These are phyloP conservation scores for Parnassius smintheus DNA, from an alignment of 2,888 invertebrate species.

Conservation along the genomic window DNA sequence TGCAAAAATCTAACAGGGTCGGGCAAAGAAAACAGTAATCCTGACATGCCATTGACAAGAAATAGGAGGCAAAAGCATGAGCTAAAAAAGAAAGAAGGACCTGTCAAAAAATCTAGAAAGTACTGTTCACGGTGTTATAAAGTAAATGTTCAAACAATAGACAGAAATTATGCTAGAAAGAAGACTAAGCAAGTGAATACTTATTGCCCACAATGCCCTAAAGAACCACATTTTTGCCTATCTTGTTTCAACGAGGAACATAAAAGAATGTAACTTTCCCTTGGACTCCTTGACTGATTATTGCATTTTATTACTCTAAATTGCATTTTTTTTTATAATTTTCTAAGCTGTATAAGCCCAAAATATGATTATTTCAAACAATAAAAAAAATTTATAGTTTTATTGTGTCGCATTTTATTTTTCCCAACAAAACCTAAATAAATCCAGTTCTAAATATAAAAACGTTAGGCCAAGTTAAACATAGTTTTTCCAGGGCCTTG, in stretches of 20 bases:
- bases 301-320: neutral
- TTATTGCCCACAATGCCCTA: conserved; percentile 33
- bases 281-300: neutral
- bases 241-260: conserved; percentile 32
- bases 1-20: conserved; percentile 22
- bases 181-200: conserved; percentile 31
- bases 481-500: neutral
- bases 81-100: conserved; percentile 17
- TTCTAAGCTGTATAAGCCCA: neutral
- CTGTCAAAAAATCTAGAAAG: conserved; percentile 3
- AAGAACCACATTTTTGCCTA: conserved; percentile 33
- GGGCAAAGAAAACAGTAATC: conserved; percentile 31
- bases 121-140: conserved; percentile 11
- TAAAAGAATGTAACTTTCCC: conserved; percentile 23
- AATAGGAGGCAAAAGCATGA: conserved; percentile 16
- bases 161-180: conserved; percentile 16
- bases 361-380: neutral
- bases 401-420: no score
- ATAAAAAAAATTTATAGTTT: no score
- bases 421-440: neutral
- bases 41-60: neutral
- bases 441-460: conserved; percentile 1
- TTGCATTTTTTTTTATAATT: neutral
- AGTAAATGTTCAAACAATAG: conserved; percentile 11
- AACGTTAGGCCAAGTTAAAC: neutral